A percentile compares a stretch with the other conserved stretches of the same genome.
Conservation (phyloP, 2,797 vertebrate species). For the Myiothlypis chrysogaster region DNA sequence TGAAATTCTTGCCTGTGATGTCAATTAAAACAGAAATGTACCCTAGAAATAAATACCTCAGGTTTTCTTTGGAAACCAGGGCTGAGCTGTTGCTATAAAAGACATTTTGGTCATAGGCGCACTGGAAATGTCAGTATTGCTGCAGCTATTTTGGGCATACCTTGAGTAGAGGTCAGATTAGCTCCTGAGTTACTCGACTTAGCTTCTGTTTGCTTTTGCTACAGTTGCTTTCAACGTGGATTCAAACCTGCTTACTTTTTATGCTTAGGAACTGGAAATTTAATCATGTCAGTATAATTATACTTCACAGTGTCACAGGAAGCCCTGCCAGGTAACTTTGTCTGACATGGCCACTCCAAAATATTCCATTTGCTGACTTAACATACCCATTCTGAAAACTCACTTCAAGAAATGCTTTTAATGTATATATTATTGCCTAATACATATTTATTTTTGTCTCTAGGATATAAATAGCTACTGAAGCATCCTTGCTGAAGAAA, state of each 20-base stretch:
- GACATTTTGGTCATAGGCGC: background rate
- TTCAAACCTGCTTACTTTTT: background rate
- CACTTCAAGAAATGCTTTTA: background rate
- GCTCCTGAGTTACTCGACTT: background rate
- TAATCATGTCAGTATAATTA: slow-evolving; percentile 3
- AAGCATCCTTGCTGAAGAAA: background rate
- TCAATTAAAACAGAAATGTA: background rate
- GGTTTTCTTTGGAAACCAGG: background rate
- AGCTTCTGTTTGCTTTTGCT: background rate
- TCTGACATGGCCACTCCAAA: background rate
- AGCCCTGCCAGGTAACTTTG: background rate
- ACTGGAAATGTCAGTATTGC: background rate
- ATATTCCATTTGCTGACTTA: background rate
- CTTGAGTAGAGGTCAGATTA: background rate
- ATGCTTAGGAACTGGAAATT: background rate
- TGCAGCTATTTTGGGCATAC: background rate
- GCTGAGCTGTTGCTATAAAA: background rate
- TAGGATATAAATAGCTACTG: background rate
- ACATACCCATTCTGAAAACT: background rate
- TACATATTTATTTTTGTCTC: slow-evolving; percentile 10
- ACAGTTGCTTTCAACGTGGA: background rate
- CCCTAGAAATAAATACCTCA: background rate
- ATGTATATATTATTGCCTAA: background rate
- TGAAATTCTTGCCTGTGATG: background rate
- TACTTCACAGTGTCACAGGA: background rate